These are phyloP conservation scores for Marmota flaviventris DNA, from an alignment of 2,113 vertebrate species.

Conservation along the genomic window DNA sequence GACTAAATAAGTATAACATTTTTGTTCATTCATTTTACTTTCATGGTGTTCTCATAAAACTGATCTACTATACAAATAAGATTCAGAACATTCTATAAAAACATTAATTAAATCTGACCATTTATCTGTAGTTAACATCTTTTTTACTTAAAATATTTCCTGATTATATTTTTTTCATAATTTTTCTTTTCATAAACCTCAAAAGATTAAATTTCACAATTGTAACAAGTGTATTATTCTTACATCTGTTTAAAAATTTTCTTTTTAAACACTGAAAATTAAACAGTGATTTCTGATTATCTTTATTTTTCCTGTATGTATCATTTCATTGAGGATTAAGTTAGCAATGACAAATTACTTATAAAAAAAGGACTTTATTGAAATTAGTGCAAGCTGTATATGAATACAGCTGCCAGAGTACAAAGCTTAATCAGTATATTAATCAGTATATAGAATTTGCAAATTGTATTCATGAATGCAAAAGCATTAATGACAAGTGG, in stretches of 20 bases:
- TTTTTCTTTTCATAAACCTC: background rate
- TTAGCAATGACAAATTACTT: constrained; percentile 67
- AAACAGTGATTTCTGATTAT: constrained; percentile 74
- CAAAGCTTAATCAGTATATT: constrained; percentile 66
- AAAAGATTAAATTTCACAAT: constrained; percentile 44
- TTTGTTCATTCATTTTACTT: constrained; percentile 26
- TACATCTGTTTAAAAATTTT: constrained; percentile 25
- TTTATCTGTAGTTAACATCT: constrained; percentile 20
- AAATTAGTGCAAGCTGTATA: constrained; percentile 34
- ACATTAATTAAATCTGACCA: background rate
- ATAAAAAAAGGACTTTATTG: background rate
- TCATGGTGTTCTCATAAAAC: background rate
- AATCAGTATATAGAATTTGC: constrained; percentile 48
- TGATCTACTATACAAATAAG: background rate
- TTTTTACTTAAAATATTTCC: constrained; percentile 39
- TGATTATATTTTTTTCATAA: constrained; percentile 32
- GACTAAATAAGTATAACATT: background rate
- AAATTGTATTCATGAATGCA: constrained; percentile 50
- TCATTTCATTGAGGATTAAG: constrained; percentile 48
- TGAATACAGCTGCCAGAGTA: constrained; percentile 43
- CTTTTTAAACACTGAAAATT: constrained; percentile 57
- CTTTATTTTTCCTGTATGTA: constrained; percentile 37
- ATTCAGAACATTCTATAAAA: background rate
- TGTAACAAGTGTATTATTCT: background rate
- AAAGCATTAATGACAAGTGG: constrained; percentile 47